Conservation (phyloP, 2,113 vertebrate genomes). For the Spermophilus dauricus region DNA sequence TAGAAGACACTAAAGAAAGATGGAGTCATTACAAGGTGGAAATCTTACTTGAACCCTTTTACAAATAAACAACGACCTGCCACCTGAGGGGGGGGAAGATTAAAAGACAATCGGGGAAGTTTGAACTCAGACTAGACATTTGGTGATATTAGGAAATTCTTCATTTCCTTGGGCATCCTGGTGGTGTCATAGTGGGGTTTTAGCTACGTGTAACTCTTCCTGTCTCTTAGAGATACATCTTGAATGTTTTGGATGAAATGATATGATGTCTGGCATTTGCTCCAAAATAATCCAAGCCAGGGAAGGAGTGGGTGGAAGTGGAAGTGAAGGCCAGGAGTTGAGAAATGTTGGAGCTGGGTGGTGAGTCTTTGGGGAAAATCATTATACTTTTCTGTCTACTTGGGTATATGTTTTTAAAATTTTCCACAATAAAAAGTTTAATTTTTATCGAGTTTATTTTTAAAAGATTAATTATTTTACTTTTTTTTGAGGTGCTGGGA, state of each 20-base stretch:
- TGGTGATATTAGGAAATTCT: neutral
- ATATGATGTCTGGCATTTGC: neutral
- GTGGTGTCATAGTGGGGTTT: neutral
- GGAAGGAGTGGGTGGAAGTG: neutral
- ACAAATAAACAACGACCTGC: neutral
- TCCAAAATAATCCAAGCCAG: constrained; percentile 15
- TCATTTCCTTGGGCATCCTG: neutral
- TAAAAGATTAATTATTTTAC: neutral
- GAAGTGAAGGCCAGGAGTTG: neutral
- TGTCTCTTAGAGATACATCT: constrained; percentile 31
- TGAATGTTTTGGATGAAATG: constrained; percentile 15
- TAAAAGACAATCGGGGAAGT: neutral
- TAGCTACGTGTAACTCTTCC: neutral
- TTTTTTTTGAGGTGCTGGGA: neutral
- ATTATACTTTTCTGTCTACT: neutral
- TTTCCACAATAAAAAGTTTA: constrained; percentile 12
- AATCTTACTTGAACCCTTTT: neutral
- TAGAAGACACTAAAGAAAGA: neutral
- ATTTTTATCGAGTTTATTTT: neutral
- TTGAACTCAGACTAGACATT: neutral
- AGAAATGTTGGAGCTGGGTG: neutral
- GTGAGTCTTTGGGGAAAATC: neutral
- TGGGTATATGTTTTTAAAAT: neutral
- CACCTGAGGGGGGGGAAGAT: neutral
- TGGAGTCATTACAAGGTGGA: accelerated